These are phyloP conservation scores for Trissolcus japonicus DNA, from an alignment of 2,888 invertebrate genomes.

Conservation along the genomic window DNA sequence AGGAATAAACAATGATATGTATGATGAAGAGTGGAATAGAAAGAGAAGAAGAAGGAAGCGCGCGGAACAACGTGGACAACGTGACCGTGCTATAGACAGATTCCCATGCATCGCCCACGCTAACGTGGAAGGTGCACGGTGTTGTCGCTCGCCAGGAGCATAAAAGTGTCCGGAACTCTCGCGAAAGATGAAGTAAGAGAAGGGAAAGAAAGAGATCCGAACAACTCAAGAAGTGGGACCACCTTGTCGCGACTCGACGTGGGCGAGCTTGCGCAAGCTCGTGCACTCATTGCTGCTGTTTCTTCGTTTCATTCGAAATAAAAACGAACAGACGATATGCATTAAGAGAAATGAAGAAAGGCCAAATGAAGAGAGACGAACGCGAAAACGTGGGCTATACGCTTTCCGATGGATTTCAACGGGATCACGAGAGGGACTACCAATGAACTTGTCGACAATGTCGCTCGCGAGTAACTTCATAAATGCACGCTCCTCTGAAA, in stretches of 20 bases:
- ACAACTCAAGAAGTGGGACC: constrained; percentile 68
- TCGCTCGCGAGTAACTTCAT: constrained; percentile 53
- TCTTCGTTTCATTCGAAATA: constrained; percentile 52
- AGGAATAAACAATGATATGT: constrained; percentile 25
- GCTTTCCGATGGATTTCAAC: constrained; percentile 55
- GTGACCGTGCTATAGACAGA: constrained; percentile 60
- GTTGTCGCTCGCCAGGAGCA: constrained; percentile 72
- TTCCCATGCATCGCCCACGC: constrained; percentile 71
- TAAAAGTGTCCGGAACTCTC: constrained; percentile 69
- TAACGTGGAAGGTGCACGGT: constrained; percentile 65
- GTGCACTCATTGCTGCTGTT: constrained; percentile 49
- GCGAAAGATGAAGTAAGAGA: constrained; percentile 46
- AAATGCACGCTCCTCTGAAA: constrained; percentile 53
- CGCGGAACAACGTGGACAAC: constrained; percentile 50
- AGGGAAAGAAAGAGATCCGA: constrained; percentile 46
- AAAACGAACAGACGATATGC: constrained; percentile 45
- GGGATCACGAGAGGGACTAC: constrained; percentile 58
- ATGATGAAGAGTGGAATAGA: constrained; percentile 46
- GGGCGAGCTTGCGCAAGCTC: constrained; percentile 72
- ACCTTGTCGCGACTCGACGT: constrained; percentile 70
- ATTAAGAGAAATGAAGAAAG: constrained; percentile 46
- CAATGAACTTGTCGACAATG: constrained; percentile 59
- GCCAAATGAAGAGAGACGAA: constrained; percentile 8
- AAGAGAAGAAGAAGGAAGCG: constrained; percentile 51
- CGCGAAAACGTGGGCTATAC: constrained; percentile 40